These are phyloP conservation scores for Hylaeus anthracinus DNA, from an alignment of 1,140 invertebrate genomes.

Conservation along the genomic window DNA sequence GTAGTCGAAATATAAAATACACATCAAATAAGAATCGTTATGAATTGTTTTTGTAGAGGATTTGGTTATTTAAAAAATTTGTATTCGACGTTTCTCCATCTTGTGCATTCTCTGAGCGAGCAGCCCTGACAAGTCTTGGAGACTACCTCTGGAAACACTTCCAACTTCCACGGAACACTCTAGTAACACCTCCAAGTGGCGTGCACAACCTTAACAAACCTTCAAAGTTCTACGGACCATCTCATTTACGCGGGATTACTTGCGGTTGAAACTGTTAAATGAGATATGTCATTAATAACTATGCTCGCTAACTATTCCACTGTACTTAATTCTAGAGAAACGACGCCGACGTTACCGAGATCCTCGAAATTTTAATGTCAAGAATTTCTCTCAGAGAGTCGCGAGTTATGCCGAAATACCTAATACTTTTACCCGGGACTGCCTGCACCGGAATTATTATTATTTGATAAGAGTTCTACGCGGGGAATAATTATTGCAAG, in stretches of 20 bases:
- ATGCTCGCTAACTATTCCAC: not conserved
- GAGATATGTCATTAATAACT: conserved; percentile 20
- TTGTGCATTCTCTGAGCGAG: not conserved
- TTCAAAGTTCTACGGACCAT: conserved; percentile 15
- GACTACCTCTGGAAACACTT: conserved; percentile 1
- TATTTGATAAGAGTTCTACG: not conserved
- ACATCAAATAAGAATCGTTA: not conserved
- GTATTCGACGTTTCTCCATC: not conserved
- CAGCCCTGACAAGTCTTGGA: not conserved
- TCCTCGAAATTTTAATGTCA: conserved; percentile 3
- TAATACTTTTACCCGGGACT: not conserved
- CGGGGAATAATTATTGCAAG: too few relatives aligned
- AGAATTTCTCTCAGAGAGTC: not conserved
- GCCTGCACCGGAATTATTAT: not conserved
- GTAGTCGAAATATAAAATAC: too few relatives aligned
- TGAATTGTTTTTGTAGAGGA: not conserved
- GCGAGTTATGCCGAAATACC: not conserved
- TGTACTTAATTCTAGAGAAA: not conserved
- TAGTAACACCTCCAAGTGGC: conserved; percentile 7
- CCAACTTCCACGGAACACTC: not conserved
- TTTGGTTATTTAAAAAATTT: not conserved
- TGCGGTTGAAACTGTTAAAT: conserved; percentile 19
- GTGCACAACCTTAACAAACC: conserved; percentile 19
- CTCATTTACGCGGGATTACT: conserved; percentile 28
- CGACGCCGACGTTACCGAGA: not conserved